phyloP scores from a whole-genome alignment of 1,140 invertebrate species.

The Neomicropteryx cornuta region DNA sequence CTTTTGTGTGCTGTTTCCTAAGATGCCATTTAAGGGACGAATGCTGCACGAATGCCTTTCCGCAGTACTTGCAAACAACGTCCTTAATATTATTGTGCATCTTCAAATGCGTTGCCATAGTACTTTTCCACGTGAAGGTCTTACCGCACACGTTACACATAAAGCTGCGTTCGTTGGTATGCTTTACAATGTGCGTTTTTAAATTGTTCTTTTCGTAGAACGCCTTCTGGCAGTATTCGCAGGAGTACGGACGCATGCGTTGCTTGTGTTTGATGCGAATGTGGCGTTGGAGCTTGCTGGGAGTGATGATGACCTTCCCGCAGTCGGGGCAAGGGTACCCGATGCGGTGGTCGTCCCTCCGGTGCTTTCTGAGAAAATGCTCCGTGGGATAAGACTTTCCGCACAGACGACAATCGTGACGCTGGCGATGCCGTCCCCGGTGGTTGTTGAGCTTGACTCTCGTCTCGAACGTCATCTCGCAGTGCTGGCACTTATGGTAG shows the following conservation, averaged over 20 bases:
- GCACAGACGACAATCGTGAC: too few species aligned
- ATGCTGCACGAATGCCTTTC: slow-evolving; percentile 37
- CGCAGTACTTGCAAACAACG: slow-evolving; percentile 43
- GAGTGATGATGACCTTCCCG: too few species aligned
- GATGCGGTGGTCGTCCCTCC: too few species aligned
- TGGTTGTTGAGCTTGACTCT: too few species aligned
- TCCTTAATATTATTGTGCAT: slow-evolving; percentile 42
- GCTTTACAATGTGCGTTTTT: slow-evolving; percentile 8
- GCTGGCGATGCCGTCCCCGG: too few species aligned
- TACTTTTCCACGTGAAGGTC: slow-evolving; percentile 19
- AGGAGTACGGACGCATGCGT: slow-evolving; percentile 12
- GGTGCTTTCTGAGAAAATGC: too few species aligned
- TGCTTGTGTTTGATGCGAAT: slow-evolving; percentile 9
- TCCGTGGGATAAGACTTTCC: too few species aligned
- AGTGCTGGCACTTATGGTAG: slow-evolving; percentile 10
- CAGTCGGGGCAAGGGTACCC: too few species aligned
- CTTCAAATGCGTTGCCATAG: slow-evolving; percentile 20
- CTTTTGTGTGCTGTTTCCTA: too few species aligned
- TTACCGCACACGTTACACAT: slow-evolving; percentile 33
- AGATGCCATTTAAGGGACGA: slow-evolving; percentile 5
- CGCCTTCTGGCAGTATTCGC: slow-evolving; percentile 14
- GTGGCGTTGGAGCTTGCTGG: slow-evolving; percentile 6
- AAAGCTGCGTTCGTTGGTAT: slow-evolving; percentile 19
- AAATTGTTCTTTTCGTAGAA: slow-evolving; percentile 11
- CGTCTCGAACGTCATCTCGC: slow-evolving; percentile 7